These are phyloP conservation scores for Heterotilapia buettikoferi DNA, from an alignment of 2,113 vertebrate species.

Conservation along the genomic window DNA sequence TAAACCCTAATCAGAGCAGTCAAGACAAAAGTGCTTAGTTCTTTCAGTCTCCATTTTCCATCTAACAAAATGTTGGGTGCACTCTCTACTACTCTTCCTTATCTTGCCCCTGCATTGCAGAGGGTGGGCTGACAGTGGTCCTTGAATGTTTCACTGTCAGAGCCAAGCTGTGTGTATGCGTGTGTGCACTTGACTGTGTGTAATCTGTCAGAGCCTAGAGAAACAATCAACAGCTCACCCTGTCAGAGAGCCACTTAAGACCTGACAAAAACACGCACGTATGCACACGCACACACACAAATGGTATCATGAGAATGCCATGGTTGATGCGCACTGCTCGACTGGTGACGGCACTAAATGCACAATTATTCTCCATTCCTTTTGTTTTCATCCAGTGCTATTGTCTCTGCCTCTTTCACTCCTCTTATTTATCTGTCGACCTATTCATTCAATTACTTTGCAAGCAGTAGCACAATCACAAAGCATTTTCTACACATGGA, in stretches of 20 bases:
- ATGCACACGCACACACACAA: not conserved
- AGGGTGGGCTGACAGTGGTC: conserved; percentile 44
- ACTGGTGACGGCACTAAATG: conserved; percentile 49
- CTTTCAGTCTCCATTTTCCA: not conserved
- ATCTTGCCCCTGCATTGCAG: conserved; percentile 32
- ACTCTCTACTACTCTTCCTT: not conserved
- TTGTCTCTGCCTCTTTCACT: conserved; percentile 21
- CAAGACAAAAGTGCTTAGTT: not conserved
- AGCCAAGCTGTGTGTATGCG: not conserved
- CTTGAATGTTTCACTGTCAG: conserved; percentile 40
- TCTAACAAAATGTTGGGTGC: not conserved
- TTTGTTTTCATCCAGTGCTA: conserved; percentile 41
- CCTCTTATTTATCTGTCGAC: conserved; percentile 33
- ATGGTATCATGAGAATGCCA: conserved; percentile 17
- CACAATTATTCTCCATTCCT: conserved; percentile 52
- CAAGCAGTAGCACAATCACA: not conserved
- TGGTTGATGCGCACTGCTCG: conserved; percentile 23
- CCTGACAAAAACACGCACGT: conserved; percentile 8
- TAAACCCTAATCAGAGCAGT: not conserved
- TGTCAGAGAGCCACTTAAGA: conserved; percentile 60
- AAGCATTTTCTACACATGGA: conserved; percentile 8
- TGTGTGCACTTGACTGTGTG: conserved; percentile 13
- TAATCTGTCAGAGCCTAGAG: conserved; percentile 43
- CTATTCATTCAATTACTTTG: conserved; percentile 1
- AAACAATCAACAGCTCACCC: conserved; percentile 49